Evolutionary conservation across 1,140 invertebrate genomes (phyloP).

Genomic region (Helicoverpa armigera): DNA sequence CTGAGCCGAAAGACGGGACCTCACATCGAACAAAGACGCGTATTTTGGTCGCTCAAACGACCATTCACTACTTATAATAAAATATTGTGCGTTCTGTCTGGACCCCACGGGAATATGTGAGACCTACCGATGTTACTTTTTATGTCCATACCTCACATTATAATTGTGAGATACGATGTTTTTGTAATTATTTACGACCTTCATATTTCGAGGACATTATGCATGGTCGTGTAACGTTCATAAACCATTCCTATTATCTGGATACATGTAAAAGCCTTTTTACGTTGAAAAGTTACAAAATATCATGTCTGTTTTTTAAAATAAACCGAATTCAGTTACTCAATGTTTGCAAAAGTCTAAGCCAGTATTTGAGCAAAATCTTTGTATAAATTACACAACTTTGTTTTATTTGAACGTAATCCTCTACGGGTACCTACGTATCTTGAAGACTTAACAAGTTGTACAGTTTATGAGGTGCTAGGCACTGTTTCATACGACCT

Average conservation of each 20-base stretch:
- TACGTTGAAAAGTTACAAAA: neutral
- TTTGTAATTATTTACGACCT: slow-evolving; percentile 74
- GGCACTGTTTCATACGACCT: slow-evolving; percentile 47
- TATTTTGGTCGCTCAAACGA: slow-evolving; percentile 79
- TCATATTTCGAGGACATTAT: slow-evolving; percentile 55
- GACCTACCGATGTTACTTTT: slow-evolving; percentile 68
- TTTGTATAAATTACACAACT: neutral
- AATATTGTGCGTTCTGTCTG: slow-evolving; percentile 70
- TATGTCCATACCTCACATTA: slow-evolving; percentile 69
- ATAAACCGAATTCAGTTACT: no score
- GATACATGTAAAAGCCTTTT: neutral
- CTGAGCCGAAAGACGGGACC: slow-evolving; percentile 78
- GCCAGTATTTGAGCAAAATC: no score
- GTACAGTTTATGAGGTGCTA: slow-evolving; percentile 60
- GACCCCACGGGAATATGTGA: slow-evolving; percentile 72
- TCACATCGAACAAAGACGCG: slow-evolving; percentile 74
- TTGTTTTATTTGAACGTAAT: slow-evolving; percentile 12
- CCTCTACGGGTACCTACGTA: neutral
- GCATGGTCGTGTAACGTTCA: slow-evolving; percentile 23
- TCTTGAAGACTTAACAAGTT: slow-evolving; percentile 52
- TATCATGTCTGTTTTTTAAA: neutral
- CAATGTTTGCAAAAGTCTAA: no score
- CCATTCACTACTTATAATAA: slow-evolving; percentile 79
- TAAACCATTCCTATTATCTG: slow-evolving; percentile 33
- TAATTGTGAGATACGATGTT: slow-evolving; percentile 75